phyloP scores from a whole-genome alignment of 2,888 invertebrate species.

The Phortica okadai region DNA sequence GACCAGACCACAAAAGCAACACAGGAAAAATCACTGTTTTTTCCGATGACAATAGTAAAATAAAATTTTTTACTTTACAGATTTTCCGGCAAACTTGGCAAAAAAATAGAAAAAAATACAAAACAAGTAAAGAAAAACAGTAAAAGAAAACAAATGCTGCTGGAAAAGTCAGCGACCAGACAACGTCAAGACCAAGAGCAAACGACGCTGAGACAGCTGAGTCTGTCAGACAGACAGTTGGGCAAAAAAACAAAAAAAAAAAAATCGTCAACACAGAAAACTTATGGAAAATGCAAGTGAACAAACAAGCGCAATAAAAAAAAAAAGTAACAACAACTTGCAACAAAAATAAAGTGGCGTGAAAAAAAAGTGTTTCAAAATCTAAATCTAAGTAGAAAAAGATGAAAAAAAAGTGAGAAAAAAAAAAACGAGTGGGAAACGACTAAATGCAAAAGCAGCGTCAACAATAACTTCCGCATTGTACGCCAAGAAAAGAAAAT shows the following conservation, averaged over 20 bases:
- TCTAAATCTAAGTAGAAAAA: constrained; percentile 14
- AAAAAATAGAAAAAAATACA: too few species aligned
- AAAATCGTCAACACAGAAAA: constrained; percentile 31
- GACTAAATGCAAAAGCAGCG: constrained; percentile 54
- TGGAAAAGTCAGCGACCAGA: not conserved
- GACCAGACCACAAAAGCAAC: not conserved
- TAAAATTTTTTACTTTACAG: constrained; percentile 12
- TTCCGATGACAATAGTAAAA: constrained; percentile 8
- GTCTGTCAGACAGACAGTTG: not conserved
- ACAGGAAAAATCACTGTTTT: constrained; percentile 20
- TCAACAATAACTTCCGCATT: constrained; percentile 63
- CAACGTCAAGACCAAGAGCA: constrained; percentile 10
- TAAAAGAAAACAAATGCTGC: not conserved
- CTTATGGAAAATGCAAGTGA: constrained; percentile 37
- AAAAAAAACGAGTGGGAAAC: not conserved
- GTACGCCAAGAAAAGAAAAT: constrained; percentile 4
- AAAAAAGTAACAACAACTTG: constrained; percentile 55
- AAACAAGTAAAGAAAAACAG: not conserved
- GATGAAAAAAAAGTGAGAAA: not conserved
- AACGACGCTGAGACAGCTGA: not conserved
- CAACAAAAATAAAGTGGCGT: constrained; percentile 43
- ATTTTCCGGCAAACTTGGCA: not conserved
- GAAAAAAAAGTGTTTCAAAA: constrained; percentile 31
- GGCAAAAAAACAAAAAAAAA: constrained; percentile 37
- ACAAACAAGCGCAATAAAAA: constrained; percentile 10